Evolutionary conservation across 1,140 invertebrate genomes (phyloP), one percentile per base, ranked within the genome.

Genomic region (Listronotus bonariensis): DNA sequence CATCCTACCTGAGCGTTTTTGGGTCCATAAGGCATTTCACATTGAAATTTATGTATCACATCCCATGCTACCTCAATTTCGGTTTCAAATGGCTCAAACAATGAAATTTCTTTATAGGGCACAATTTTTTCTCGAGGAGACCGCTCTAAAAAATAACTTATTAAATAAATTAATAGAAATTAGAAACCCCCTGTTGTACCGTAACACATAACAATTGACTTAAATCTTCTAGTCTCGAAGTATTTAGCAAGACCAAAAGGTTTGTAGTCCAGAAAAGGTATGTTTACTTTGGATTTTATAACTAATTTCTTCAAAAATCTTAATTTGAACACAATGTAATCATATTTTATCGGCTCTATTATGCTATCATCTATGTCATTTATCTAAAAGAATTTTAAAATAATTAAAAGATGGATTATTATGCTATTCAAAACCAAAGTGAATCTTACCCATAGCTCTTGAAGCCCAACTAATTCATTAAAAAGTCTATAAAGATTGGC

Each of bases 361-460:
- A 45, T 7, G n/a, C 41, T 38, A 45, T 56, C 49, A 18, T 58
- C 55, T n/a, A 48, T 15, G 43, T 65, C 63, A 34, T 26, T 46
- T 36, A 65, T 65, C 63, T 65, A 59, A 65, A 65, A 61, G 14
- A 34, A 5, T 26, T 26, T 26, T 26, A 26, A 26, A 26, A 26
- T 26, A 26, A 26, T 26, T 26, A 26, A 26, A 26, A 26, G 20
- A 26, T 26, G 20, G 20, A 26, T 26, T 3, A 26, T 26, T 26
- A 5, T 3, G 20, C 20, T 26, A 26, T 26, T 26, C 5, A 26
- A 26, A 26, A 5, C 20, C 5, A 5, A 26, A 26, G 2, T 26
- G 20, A 1, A 5, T 26, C 42, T 69, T 57, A 69, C 67, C 67
- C 67, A 65, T n/a, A 69, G 15, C 18, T 65, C 67, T 26, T 65